These are phyloP conservation scores for Drosophila pegasa DNA, from an alignment of 2,888 invertebrate species.

Conservation along the genomic window DNA sequence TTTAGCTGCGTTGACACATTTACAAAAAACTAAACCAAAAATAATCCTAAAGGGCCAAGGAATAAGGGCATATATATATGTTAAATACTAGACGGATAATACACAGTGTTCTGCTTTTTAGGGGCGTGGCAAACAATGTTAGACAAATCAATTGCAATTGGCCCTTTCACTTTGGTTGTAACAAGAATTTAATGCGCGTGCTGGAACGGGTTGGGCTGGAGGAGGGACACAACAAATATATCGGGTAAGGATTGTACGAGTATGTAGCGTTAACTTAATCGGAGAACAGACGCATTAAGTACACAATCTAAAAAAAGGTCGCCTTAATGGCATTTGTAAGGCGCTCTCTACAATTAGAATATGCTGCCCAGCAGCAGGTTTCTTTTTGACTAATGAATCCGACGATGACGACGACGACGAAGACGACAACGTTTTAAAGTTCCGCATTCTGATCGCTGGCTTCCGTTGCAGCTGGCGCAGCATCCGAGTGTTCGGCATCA, in stretches of 20 bases:
- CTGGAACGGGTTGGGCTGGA: neutral
- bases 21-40: slow-evolving; percentile 46
- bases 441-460: neutral
- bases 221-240: slow-evolving; percentile 36
- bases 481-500: neutral
- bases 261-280: slow-evolving; percentile 58
- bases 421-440: neutral
- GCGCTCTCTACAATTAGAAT: slow-evolving; percentile 45
- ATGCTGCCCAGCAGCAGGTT: slow-evolving; percentile 57
- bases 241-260: slow-evolving; percentile 60
- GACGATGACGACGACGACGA: neutral
- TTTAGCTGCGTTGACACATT: slow-evolving; percentile 15
- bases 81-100: slow-evolving; percentile 71
- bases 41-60: slow-evolving; percentile 17
- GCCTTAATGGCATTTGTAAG: slow-evolving; percentile 49
- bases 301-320: slow-evolving; percentile 41
- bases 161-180: slow-evolving; percentile 13
- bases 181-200: slow-evolving; percentile 11
- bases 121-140: slow-evolving; percentile 6
- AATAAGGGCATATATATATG: slow-evolving; percentile 6
- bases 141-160: slow-evolving; percentile 20
- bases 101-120: slow-evolving; percentile 35
- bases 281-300: slow-evolving; percentile 58
- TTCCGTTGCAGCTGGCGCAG: slow-evolving; percentile 2
- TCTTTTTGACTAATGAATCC: slow-evolving; percentile 18